Percentiles rank a stretch among this genome's conserved stretches.
Conservation (phyloP, 2,113 vertebrate species). For the Clarias macrocephalus region DNA sequence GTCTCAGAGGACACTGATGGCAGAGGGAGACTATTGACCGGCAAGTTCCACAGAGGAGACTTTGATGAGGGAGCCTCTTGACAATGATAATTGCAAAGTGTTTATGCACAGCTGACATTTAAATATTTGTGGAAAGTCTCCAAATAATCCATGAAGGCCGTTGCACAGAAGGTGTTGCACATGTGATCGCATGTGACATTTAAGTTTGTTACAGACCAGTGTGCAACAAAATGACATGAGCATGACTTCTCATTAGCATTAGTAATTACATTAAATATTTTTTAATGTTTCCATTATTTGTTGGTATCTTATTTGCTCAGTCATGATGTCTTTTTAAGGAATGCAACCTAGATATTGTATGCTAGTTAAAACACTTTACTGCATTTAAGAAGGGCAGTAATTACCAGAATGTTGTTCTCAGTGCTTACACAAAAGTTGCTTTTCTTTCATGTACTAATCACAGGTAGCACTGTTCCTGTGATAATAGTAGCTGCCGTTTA, state of each 20-base stretch:
- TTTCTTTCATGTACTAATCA: neutral
- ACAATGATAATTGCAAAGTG: conserved; percentile 72
- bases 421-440: neutral
- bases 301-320: conserved; percentile 15
- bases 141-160: conserved; percentile 64
- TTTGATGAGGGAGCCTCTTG: conserved; percentile 41
- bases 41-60: conserved; percentile 39
- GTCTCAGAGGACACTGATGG: conserved; percentile 51
- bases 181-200: conserved; percentile 65
- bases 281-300: neutral
- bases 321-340: conserved; percentile 10
- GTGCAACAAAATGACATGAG: conserved; percentile 36
- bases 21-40: conserved; percentile 59
- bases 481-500: conserved; percentile 18
- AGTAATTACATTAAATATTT: conserved; percentile 11
- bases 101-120: conserved; percentile 78
- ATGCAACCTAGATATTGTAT: neutral
- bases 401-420: neutral
- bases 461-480: neutral
- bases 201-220: conserved; percentile 47
- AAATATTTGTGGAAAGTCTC: conserved; percentile 70
- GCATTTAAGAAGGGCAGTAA: neutral
- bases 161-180: conserved; percentile 53
- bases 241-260: conserved; percentile 24
- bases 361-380: neutral